Conservation (phyloP, 2,797 vertebrate genomes). For the Sebastes cheni region DNA sequence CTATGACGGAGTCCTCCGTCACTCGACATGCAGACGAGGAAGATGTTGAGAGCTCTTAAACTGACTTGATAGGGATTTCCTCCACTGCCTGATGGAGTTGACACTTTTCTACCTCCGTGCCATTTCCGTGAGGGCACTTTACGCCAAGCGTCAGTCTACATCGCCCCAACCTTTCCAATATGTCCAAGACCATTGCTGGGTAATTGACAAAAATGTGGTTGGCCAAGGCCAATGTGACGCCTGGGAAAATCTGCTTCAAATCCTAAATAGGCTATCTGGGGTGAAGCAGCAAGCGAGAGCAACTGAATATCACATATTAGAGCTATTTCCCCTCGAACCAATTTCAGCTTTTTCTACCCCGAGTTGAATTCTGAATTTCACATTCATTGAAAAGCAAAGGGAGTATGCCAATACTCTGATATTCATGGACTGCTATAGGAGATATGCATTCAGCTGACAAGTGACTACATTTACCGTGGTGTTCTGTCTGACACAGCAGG, state of each 20-base stretch:
- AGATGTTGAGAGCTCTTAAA: conserved; percentile 52
- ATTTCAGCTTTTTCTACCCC: conserved; percentile 14
- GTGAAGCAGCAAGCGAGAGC: conserved; percentile 12
- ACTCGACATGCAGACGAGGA: conserved; percentile 36
- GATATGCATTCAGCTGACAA: conserved; percentile 29
- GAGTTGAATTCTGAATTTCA: conserved; percentile 20
- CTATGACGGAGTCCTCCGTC: conserved; percentile 44
- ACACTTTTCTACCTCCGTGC: conserved; percentile 60
- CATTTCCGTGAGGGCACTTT: conserved; percentile 65
- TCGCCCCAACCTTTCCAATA: conserved; percentile 61
- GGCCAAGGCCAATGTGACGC: conserved; percentile 39
- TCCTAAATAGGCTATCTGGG: conserved; percentile 34
- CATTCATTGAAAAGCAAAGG: conserved; percentile 11
- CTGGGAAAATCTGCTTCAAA: conserved; percentile 29
- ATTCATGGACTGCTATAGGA: neutral
- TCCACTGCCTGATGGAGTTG: conserved; percentile 65
- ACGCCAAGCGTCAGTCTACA: conserved; percentile 67
- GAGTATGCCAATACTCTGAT: conserved; percentile 3
- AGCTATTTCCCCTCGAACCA: conserved; percentile 29
- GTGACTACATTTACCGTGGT: conserved; percentile 1
- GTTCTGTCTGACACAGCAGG: conserved; percentile 4
- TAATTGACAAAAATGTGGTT: conserved; percentile 58
- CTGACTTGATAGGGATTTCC: conserved; percentile 68
- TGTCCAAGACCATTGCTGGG: conserved; percentile 49
- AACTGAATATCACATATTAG: conserved; percentile 40